Percentiles rank a stretch among this genome's conserved stretches.
These are phyloP conservation scores for Bombus superbus DNA, from an alignment of 1,140 invertebrate genomes.

Conservation along the genomic window DNA sequence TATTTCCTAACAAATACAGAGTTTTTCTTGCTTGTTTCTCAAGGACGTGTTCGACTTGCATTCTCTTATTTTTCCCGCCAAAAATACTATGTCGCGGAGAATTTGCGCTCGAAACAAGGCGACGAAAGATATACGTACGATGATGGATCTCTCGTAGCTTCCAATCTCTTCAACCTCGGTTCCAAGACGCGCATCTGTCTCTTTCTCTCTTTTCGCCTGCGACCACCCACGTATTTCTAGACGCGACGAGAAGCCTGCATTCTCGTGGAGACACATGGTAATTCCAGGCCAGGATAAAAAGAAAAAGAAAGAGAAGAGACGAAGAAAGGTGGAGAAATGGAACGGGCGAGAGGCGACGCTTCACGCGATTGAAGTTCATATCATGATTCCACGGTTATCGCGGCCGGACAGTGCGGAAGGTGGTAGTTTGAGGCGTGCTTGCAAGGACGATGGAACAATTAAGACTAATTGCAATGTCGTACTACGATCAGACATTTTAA, in stretches of 20 bases:
- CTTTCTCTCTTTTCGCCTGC: background rate
- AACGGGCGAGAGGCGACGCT: background rate
- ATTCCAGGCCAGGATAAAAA: constrained; percentile 14
- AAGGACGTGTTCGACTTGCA: no score
- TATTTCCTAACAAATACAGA: no score
- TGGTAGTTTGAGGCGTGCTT: constrained; percentile 53
- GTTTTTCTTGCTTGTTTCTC: no score
- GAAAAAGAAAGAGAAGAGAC: background rate
- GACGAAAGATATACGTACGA: background rate
- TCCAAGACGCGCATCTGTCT: background rate
- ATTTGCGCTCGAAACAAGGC: no score
- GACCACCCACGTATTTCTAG: constrained; percentile 32
- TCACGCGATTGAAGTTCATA: background rate
- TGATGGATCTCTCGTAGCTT: background rate
- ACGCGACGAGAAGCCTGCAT: background rate
- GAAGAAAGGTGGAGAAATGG: background rate
- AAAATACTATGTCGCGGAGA: no score
- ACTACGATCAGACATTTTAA: constrained; percentile 62
- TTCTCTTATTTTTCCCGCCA: no score
- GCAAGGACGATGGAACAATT: constrained; percentile 58
- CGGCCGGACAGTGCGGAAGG: constrained; percentile 56
- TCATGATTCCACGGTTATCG: constrained; percentile 34
- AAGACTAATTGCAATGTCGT: constrained; percentile 65
- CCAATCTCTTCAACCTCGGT: background rate
- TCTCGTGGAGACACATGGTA: constrained; percentile 54